phyloP scores from a whole-genome alignment of 1,140 invertebrate genomes.

The Eufriesea mexicana region DNA sequence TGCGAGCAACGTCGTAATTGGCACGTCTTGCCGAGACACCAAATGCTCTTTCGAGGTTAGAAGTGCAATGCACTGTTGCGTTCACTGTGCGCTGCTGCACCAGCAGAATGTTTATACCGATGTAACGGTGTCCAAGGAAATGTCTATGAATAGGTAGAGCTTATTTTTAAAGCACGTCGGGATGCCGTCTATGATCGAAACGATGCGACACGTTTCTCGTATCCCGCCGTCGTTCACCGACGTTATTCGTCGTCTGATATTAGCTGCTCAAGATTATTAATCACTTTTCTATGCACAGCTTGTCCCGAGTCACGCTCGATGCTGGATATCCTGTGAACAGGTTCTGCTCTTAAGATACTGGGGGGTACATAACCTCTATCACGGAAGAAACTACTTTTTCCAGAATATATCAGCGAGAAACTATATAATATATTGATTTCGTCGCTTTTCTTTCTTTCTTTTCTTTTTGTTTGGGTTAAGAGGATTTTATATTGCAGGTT shows the following conservation, averaged over 20 bases:
- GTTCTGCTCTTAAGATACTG: too few species aligned
- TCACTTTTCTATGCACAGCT: background rate
- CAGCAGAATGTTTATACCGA: constrained; percentile 59
- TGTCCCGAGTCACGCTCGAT: too few species aligned
- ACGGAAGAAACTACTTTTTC: too few species aligned
- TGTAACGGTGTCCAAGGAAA: constrained; percentile 50
- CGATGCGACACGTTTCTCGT: background rate
- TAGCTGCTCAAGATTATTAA: background rate
- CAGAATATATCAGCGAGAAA: too few species aligned
- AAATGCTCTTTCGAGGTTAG: constrained; percentile 68
- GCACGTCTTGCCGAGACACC: constrained; percentile 66
- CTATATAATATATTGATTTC: too few species aligned
- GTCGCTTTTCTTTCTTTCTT: too few species aligned
- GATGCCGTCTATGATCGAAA: background rate
- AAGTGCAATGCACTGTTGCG: constrained; percentile 70
- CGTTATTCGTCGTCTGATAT: background rate
- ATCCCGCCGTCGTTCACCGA: background rate
- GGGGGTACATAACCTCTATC: too few species aligned
- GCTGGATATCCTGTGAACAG: too few species aligned
- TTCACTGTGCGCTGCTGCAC: constrained; percentile 49
- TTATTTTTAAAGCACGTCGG: constrained; percentile 26
- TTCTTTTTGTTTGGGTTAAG: too few species aligned
- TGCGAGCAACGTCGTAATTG: constrained; percentile 67
- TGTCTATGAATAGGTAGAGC: constrained; percentile 39
- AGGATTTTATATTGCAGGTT: too few species aligned